These are phyloP conservation scores for Gadopsis bispinosus DNA, from an alignment of 2,797 vertebrate species.

Conservation along the genomic window DNA sequence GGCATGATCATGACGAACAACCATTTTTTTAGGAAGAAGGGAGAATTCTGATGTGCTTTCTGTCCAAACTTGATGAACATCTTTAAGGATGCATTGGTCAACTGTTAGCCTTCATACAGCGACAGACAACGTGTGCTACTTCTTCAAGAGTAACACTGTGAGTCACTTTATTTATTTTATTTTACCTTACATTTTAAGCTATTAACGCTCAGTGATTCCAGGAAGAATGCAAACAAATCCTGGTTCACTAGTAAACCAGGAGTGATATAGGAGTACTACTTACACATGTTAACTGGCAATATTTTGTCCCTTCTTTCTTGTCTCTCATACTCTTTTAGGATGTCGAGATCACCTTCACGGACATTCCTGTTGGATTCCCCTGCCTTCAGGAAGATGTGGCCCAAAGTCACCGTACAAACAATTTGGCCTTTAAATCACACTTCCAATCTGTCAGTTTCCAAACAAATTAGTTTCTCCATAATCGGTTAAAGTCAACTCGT, in stretches of 20 bases:
- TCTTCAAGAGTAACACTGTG: too few species aligned
- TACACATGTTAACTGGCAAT: background rate
- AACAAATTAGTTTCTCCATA: background rate
- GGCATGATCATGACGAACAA: too few species aligned
- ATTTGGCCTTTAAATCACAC: background rate
- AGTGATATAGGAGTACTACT: background rate
- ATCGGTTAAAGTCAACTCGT: slow-evolving; percentile 10
- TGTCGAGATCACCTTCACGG: background rate
- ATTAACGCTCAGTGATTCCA: too few species aligned
- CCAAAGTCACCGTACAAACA: background rate
- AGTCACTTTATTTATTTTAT: too few species aligned
- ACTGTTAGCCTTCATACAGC: too few species aligned
- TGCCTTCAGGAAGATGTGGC: background rate
- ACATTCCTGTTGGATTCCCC: background rate
- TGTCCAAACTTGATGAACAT: too few species aligned
- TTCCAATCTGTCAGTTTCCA: background rate
- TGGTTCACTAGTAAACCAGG: background rate
- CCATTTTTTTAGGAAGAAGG: too few species aligned
- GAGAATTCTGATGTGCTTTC: too few species aligned
- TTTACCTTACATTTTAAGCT: too few species aligned
- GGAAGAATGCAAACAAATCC: background rate
- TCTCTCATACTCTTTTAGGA: background rate
- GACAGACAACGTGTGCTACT: too few species aligned
- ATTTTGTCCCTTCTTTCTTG: background rate
- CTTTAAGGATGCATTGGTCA: too few species aligned